Evolutionary conservation across 2,888 invertebrate genomes (phyloP), one percentile per base, ranked within the genome.

Genomic region (Xylota segnis): DNA sequence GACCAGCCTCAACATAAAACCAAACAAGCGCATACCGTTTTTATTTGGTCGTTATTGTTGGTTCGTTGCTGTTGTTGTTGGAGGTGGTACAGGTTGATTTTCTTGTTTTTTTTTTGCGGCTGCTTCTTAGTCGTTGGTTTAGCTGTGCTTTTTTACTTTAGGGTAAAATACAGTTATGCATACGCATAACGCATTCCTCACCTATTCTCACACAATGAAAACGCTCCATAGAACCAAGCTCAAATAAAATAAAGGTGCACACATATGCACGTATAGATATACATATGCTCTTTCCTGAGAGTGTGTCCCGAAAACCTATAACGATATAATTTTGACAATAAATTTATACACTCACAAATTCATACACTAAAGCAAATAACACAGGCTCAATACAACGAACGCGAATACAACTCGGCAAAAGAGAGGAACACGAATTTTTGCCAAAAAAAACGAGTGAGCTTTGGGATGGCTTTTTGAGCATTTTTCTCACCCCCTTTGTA

Each of bases 1-100:
- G 86, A 86, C 86, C 86, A 82, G 66, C 86, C 86, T 86, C 86
- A 86, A 86, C 86, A 82, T 77, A 72, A 86, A 86, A 86, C 82
- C 82, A 59, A 86, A 72, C 72, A 65, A 82, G 82, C 76, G 61
- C 47, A 66, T 72, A 63, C 71, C 58, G 86, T 59, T 86, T 81
- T 81, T 81, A 52, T 83, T 76, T 78, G 32, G 65, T 59, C 59
- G 58, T 74, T 79, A 59, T 65, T 52, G 54, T 61, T 56, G 23
- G 76, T 61, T 43, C 37, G 5, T 37, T 37, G 75, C 68, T 79
- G 1, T 58, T 76, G 68, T 27, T 56, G 63, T 23, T 45, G 71
- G 58, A 50, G 71, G 77, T 66, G 47, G 68, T 77, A 66, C 65
- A 72, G 61, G 68, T 61, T 78, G 71, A 14, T 59, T 54, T 71